phyloP scores from a whole-genome alignment of 2,888 invertebrate genomes.

The Drosophila ezoana region DNA sequence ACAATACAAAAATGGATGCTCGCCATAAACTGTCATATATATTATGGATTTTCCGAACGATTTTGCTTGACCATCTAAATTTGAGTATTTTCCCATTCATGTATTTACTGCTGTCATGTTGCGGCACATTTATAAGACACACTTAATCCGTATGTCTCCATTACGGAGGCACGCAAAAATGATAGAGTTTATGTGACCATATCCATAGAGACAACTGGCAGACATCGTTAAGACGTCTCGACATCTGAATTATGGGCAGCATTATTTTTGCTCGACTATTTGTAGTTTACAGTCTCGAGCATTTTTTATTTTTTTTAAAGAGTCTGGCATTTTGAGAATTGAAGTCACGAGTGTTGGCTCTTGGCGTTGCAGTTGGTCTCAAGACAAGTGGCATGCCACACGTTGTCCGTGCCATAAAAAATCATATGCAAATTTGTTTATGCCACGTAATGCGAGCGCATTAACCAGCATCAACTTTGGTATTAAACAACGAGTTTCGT shows the following conservation, averaged over 20 bases:
- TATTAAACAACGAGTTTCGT: slow-evolving; percentile 52
- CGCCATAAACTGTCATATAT: not conserved
- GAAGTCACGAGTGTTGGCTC: slow-evolving; percentile 41
- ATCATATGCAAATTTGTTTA: slow-evolving; percentile 70
- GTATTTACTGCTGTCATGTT: slow-evolving; percentile 26
- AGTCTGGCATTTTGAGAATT: slow-evolving; percentile 43
- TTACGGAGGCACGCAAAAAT: slow-evolving; percentile 30
- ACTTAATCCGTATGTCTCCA: slow-evolving; percentile 44
- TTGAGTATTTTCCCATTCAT: slow-evolving; percentile 11
- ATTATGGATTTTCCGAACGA: not conserved
- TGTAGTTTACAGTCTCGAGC: slow-evolving; percentile 38
- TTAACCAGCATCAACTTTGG: slow-evolving; percentile 66
- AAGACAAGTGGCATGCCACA: slow-evolving; percentile 64
- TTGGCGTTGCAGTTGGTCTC: slow-evolving; percentile 28
- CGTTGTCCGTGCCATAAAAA: slow-evolving; percentile 36
- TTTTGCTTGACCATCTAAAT: not conserved
- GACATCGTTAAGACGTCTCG: slow-evolving; percentile 53
- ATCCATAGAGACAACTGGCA: slow-evolving; percentile 36
- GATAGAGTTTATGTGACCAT: slow-evolving; percentile 43
- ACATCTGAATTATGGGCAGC: slow-evolving; percentile 47
- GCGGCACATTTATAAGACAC: slow-evolving; percentile 19
- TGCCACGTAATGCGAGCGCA: slow-evolving; percentile 57
- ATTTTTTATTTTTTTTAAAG: slow-evolving; percentile 58
- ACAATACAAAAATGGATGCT: not conserved
- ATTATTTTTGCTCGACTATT: slow-evolving; percentile 31